Evolutionary conservation across 2,888 invertebrate genomes (phyloP).

Genomic region (Syrphus vitripennis): DNA sequence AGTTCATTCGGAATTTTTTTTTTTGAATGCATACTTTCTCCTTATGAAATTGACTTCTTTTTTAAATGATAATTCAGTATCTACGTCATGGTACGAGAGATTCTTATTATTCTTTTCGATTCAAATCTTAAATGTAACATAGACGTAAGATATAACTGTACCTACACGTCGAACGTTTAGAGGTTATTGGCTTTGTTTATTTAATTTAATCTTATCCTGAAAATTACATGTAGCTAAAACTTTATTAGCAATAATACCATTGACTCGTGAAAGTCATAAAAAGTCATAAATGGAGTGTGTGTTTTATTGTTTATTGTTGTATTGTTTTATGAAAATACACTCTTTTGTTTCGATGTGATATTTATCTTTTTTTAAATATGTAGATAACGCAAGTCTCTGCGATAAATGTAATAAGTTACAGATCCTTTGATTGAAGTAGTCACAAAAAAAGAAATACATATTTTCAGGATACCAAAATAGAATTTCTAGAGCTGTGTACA

Average conservation of each 20-base stretch:
- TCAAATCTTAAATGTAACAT: not conserved
- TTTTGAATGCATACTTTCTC: constrained; percentile 1
- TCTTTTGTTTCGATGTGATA: no score
- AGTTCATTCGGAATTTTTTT: constrained; percentile 33
- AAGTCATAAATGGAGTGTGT: not conserved
- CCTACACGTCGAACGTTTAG: not conserved
- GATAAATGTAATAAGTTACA: no score
- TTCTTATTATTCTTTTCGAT: not conserved
- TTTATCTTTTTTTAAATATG: no score
- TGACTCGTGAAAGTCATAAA: not conserved
- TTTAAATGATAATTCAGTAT: not conserved
- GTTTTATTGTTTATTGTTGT: not conserved
- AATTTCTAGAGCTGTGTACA: no score
- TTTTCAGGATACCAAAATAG: no score
- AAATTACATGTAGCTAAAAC: not conserved
- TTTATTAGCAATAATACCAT: not conserved
- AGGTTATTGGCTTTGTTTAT: not conserved
- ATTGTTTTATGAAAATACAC: no score
- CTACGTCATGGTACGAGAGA: no score
- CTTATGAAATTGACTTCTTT: not conserved
- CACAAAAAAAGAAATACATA: no score
- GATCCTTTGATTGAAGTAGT: no score
- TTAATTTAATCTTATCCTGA: not conserved
- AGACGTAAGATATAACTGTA: not conserved
- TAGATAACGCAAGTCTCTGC: no score